phyloP scores from a whole-genome alignment of 2,113 vertebrate genomes.

The Anolis sagrei region DNA sequence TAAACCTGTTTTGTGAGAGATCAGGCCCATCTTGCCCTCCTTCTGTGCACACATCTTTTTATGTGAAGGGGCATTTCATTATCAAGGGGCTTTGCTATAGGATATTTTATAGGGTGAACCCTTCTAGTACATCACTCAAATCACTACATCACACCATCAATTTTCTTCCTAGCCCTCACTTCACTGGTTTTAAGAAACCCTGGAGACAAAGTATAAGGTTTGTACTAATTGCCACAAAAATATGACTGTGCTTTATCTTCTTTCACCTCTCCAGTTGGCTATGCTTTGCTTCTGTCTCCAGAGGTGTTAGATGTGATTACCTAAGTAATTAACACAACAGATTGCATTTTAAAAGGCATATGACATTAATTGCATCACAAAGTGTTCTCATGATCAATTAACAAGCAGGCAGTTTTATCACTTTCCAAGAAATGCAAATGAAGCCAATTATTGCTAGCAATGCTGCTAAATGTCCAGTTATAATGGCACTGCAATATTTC shows the following conservation, averaged over 20 bases:
- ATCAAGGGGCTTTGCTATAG: too few species aligned
- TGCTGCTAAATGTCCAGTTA: slow-evolving; percentile 30
- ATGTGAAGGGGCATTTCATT: too few species aligned
- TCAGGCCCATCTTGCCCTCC: too few species aligned
- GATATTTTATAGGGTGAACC: too few species aligned
- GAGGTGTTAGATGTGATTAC: slow-evolving; percentile 73
- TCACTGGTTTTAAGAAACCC: slow-evolving; percentile 63
- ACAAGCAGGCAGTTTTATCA: slow-evolving; percentile 68
- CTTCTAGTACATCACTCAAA: too few species aligned
- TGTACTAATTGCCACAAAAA: slow-evolving; percentile 75
- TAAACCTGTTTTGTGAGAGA: too few species aligned
- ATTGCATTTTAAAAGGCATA: slow-evolving; percentile 68
- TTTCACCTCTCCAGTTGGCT: slow-evolving; percentile 74
- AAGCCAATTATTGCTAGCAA: slow-evolving; percentile 52
- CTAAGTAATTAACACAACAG: slow-evolving; percentile 76
- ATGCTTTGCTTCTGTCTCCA: slow-evolving; percentile 62
- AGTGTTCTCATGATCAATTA: slow-evolving; percentile 72
- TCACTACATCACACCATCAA: background rate
- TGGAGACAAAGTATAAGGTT: slow-evolving; percentile 66
- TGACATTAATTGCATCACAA: slow-evolving; percentile 68
- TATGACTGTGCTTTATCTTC: slow-evolving; percentile 75
- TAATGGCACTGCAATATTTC: slow-evolving; percentile 4
- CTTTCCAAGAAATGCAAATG: slow-evolving; percentile 60
- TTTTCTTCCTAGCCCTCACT: slow-evolving; percentile 66
- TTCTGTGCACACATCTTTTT: too few species aligned